A percentile compares a stretch with the other conserved stretches of the same genome.
phyloP scores from a whole-genome alignment of 2,113 vertebrate genomes.

The Pangasianodon gigas region DNA sequence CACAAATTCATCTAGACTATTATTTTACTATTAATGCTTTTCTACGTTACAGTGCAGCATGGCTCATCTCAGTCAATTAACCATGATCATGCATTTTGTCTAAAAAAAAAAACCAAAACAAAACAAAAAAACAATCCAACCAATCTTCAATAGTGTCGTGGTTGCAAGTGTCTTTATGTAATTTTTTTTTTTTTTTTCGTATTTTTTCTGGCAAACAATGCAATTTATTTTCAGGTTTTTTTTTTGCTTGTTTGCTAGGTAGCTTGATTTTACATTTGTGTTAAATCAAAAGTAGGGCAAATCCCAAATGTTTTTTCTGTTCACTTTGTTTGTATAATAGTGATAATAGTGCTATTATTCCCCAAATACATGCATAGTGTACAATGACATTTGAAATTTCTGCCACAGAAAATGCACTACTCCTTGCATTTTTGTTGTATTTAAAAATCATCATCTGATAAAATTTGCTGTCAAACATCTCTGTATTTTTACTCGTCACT shows the following conservation, averaged over 20 bases:
- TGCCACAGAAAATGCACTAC: neutral
- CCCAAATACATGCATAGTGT: neutral
- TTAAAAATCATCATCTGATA: neutral
- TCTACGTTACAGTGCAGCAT: neutral
- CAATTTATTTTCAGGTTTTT: no score
- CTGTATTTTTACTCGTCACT: neutral
- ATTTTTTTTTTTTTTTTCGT: neutral
- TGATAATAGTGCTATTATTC: neutral
- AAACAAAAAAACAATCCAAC: neutral
- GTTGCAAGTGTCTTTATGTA: neutral
- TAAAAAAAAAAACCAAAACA: neutral
- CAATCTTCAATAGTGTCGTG: neutral
- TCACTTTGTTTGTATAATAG: neutral
- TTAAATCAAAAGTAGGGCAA: neutral
- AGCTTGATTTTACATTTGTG: no score
- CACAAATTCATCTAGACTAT: neutral
- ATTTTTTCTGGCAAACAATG: no score
- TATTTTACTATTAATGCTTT: neutral
- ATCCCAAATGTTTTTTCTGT: neutral
- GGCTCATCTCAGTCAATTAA: neutral
- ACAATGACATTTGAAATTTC: neutral
- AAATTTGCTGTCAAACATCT: neutral
- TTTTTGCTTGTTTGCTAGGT: neutral
- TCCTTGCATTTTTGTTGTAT: neutral
- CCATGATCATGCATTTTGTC: neutral